Conservation (phyloP, 2,797 vertebrate species). For the Centroberyx gerrardi region DNA sequence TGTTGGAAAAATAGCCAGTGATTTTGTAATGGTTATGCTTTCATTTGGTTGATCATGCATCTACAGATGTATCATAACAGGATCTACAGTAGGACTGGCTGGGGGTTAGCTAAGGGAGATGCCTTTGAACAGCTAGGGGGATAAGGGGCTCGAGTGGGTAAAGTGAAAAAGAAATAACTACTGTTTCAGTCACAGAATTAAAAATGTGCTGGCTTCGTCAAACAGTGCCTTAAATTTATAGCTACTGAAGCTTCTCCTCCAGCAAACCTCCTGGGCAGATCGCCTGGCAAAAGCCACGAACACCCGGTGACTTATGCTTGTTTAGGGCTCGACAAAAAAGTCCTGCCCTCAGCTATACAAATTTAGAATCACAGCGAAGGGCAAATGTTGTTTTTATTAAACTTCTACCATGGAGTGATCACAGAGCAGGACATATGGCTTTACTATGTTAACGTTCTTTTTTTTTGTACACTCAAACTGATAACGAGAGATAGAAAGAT, state of each 20-base stretch:
- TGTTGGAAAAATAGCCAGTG: slow-evolving; percentile 37
- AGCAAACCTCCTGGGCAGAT: neutral
- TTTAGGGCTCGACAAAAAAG: neutral
- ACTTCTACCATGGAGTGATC: neutral
- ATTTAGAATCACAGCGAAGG: neutral
- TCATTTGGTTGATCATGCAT: slow-evolving; percentile 22
- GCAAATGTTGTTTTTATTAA: slow-evolving; percentile 9
- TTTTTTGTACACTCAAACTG: slow-evolving; percentile 29
- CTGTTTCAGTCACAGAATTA: neutral
- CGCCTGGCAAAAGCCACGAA: neutral
- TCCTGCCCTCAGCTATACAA: no score
- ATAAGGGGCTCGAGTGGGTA: neutral
- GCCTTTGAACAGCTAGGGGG: neutral
- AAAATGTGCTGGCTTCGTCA: neutral
- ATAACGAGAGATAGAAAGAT: slow-evolving; percentile 38
- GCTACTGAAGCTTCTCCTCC: neutral
- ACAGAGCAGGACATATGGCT: slow-evolving; percentile 1
- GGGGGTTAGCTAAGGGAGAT: neutral
- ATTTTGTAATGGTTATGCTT: slow-evolving; percentile 28
- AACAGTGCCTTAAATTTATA: neutral
- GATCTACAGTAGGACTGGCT: neutral
- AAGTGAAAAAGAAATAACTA: neutral
- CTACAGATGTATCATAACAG: slow-evolving; percentile 1
- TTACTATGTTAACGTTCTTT: neutral
- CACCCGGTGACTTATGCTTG: slow-evolving; percentile 9